Evolutionary conservation across 1,140 invertebrate genomes (phyloP).

Genomic region (Panagrolaimus sp.): DNA sequence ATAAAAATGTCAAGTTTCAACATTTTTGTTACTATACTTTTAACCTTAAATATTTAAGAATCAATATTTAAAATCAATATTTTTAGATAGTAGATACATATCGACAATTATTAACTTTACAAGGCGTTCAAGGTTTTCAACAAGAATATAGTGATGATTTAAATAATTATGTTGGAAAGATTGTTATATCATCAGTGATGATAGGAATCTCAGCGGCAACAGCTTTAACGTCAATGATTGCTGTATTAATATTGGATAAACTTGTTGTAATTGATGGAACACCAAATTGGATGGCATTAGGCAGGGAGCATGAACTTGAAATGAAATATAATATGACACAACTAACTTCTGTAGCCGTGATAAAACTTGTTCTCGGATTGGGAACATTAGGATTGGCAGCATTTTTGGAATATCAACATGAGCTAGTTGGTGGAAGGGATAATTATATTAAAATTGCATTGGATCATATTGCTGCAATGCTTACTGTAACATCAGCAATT

Average conservation of each 20-base stretch:
- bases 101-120: constrained; percentile 37
- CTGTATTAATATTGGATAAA: constrained; percentile 43
- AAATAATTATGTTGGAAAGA: constrained; percentile 46
- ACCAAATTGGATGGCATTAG: constrained; percentile 30
- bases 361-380: constrained; percentile 43
- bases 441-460: constrained; percentile 57
- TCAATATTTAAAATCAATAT: no score
- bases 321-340: constrained; percentile 33
- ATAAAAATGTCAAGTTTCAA: neutral
- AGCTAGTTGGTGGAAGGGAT: constrained; percentile 42
- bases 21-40: neutral
- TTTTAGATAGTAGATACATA: constrained; percentile 49
- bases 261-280: constrained; percentile 41
- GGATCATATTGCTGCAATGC: constrained; percentile 53
- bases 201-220: constrained; percentile 44
- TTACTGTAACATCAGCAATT: constrained; percentile 47
- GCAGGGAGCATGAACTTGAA: constrained; percentile 39
- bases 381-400: constrained; percentile 46
- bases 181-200: constrained; percentile 50
- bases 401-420: constrained; percentile 55
- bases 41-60: neutral
- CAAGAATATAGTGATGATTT: constrained; percentile 38
- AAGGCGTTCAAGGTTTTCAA: constrained; percentile 38
- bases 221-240: constrained; percentile 43
- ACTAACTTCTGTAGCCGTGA: constrained; percentile 38